Conservation (phyloP, 2,888 invertebrate species). For the Chironomus tentans region DNA sequence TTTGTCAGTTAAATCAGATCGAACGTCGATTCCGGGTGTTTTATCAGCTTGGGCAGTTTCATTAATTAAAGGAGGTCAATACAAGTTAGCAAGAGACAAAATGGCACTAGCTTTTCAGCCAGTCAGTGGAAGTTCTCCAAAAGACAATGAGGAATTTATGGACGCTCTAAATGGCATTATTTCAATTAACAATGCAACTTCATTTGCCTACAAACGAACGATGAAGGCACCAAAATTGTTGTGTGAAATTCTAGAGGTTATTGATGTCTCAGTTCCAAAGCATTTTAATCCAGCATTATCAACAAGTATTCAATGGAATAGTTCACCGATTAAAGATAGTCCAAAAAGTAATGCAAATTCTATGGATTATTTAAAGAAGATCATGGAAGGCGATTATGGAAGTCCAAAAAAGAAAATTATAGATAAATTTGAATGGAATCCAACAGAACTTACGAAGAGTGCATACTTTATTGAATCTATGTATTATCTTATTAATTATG, state of each 20-base stretch:
- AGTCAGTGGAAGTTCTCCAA: constrained; percentile 21
- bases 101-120: constrained; percentile 31
- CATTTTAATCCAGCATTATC: not conserved
- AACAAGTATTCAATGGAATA: constrained; percentile 35
- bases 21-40: constrained; percentile 64
- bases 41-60: constrained; percentile 85
- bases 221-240: constrained; percentile 57
- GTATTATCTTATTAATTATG: constrained; percentile 73
- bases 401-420: constrained; percentile 22
- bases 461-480: constrained; percentile 67
- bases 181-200: constrained; percentile 28
- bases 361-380: constrained; percentile 45
- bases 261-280: constrained; percentile 42
- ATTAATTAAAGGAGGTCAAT: constrained; percentile 50
- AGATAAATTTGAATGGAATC: not conserved
- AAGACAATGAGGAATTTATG: constrained; percentile 4
- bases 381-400: constrained; percentile 47
- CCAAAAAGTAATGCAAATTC: not conserved
- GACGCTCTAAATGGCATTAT: not conserved
- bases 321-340: constrained; percentile 28
- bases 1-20: constrained; percentile 78
- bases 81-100: constrained; percentile 37
- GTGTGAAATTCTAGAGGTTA: constrained; percentile 58
- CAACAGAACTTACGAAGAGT: not conserved
- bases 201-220: constrained; percentile 41